Evolutionary conservation across 2,888 invertebrate species (phyloP).

Genomic region (Ophioninae sp.): DNA sequence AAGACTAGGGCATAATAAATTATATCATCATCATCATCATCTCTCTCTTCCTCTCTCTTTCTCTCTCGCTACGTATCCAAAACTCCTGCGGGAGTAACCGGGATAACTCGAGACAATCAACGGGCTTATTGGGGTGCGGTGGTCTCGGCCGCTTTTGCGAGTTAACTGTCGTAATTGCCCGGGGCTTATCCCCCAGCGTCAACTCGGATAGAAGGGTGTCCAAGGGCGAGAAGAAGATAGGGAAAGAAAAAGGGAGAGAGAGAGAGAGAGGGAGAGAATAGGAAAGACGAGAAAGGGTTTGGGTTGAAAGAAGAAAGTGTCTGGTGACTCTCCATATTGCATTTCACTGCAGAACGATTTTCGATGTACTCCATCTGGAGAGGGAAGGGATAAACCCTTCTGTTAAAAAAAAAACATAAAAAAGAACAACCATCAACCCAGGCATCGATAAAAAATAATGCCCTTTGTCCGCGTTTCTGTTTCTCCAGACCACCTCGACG

Average conservation of each 20-base stretch:
- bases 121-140: slow-evolving; percentile 70
- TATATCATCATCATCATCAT: no score
- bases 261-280: not conserved
- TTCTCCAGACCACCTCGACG: no score
- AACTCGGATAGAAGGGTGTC: slow-evolving; percentile 38
- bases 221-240: not conserved
- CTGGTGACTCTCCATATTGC: slow-evolving; percentile 7
- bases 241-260: not conserved
- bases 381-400: not conserved
- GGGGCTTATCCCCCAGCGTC: slow-evolving; percentile 55
- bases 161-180: slow-evolving; percentile 72
- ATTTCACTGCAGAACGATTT: slow-evolving; percentile 3
- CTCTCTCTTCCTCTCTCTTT: not conserved
- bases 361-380: not conserved
- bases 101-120: slow-evolving; percentile 74
- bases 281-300: not conserved
- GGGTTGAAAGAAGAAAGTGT: not conserved
- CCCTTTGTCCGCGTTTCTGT: not conserved
- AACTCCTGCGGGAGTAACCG: slow-evolving; percentile 65
- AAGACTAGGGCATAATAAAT: no score
- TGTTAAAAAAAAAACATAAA: no score
- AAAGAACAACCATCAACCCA: no score
- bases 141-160: slow-evolving; percentile 62
- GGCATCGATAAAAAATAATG: no score
- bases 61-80: slow-evolving; percentile 15